Evolutionary conservation across 1,140 invertebrate species (phyloP).

Genomic region (Berghia stephanieae): DNA sequence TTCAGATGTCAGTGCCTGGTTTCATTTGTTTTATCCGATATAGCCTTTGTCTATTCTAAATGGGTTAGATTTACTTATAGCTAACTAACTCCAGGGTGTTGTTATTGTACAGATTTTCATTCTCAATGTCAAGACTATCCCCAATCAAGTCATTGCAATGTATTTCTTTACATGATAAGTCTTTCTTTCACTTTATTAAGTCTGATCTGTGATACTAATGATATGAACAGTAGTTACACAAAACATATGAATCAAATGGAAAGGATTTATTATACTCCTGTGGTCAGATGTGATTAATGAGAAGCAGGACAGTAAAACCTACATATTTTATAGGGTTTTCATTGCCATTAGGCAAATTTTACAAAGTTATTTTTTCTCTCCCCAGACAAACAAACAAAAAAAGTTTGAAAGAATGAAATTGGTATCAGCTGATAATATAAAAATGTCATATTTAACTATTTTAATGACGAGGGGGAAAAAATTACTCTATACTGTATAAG

Average conservation of each 20-base stretch:
- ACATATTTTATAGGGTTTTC: no score
- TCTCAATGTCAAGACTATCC: neutral
- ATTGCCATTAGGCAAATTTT: no score
- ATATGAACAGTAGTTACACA: no score
- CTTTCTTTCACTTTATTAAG: constrained; percentile 2
- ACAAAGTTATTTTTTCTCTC: no score
- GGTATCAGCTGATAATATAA: neutral
- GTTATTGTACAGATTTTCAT: neutral
- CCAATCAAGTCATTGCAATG: neutral
- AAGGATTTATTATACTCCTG: neutral
- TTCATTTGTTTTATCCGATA: no score
- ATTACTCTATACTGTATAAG: no score
- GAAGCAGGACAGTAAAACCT: neutral
- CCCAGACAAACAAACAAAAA: neutral
- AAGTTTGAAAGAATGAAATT: neutral
- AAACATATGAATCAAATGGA: neutral
- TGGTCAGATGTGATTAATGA: neutral
- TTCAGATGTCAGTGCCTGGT: no score
- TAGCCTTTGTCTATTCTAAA: no score
- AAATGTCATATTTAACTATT: neutral
- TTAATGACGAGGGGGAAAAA: no score
- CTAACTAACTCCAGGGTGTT: neutral
- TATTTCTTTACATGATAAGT: neutral
- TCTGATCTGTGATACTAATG: no score
- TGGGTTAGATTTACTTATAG: neutral